A percentile compares a stretch with the other conserved stretches of the same genome.
Conservation (phyloP, 2,797 vertebrate genomes). For the Enteromius radiatus region DNA sequence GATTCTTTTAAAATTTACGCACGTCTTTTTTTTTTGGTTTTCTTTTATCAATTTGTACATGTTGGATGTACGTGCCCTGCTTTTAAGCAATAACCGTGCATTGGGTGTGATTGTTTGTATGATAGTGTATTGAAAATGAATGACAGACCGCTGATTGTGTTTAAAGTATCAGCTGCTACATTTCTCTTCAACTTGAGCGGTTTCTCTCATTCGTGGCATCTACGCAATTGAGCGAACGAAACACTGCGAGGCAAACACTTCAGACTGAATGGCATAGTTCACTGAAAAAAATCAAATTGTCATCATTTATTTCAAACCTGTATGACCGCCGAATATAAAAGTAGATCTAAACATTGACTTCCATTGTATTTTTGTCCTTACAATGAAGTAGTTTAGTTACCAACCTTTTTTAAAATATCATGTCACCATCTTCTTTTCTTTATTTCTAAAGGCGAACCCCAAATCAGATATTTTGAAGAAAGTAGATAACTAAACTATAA, state of each 20-base stretch:
- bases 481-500: too few relatives aligned
- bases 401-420: too few relatives aligned
- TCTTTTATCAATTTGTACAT: conserved; percentile 8
- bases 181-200: not conserved
- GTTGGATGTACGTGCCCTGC: conserved; percentile 49
- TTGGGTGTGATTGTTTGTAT: conserved; percentile 56
- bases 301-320: not conserved
- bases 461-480: not conserved
- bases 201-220: conserved; percentile 1
- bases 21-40: conserved; percentile 20
- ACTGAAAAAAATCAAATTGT: not conserved
- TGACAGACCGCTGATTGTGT: conserved; percentile 25
- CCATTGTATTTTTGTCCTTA: not conserved
- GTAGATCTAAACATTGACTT: not conserved
- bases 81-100: conserved; percentile 69
- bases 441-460: not conserved
- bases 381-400: too few relatives aligned
- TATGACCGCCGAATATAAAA: not conserved
- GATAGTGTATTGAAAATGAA: conserved; percentile 23
- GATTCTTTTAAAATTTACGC: conserved; percentile 25
- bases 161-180: conserved; percentile 17
- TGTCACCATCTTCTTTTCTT: not conserved
- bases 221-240: not conserved
- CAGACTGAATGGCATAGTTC: not conserved
- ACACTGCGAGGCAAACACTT: not conserved